phyloP scores from a whole-genome alignment of 2,888 invertebrate species.

The Stenodera caucasica region DNA sequence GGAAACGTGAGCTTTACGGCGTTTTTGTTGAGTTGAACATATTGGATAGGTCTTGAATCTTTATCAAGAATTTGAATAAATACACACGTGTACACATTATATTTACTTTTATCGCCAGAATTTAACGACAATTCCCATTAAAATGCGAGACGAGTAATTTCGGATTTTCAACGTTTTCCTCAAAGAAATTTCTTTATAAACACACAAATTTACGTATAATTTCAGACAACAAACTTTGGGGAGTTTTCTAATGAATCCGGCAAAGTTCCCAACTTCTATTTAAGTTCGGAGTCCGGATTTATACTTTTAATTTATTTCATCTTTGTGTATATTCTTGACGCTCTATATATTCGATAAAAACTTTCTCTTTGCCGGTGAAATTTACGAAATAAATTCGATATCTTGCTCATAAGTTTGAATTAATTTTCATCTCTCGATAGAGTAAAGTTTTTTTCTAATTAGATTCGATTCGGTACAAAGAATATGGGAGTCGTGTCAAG shows the following conservation, averaged over 20 bases:
- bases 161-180: constrained; percentile 18
- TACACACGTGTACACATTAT: too few species aligned
- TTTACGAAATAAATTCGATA: neutral
- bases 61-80: too few species aligned
- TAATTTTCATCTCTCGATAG: too few species aligned
- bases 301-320: constrained; percentile 23
- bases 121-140: constrained; percentile 42
- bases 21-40: neutral
- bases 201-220: neutral
- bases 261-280: too few species aligned
- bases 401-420: constrained; percentile 1
- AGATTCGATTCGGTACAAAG: constrained; percentile 9
- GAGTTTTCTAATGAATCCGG: constrained; percentile 28
- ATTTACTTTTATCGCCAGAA: too few species aligned
- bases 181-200: constrained; percentile 14
- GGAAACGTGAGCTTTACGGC: too few species aligned
- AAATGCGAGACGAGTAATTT: constrained; percentile 26
- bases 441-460: neutral
- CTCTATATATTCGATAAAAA: neutral
- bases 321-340: neutral
- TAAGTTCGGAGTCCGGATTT: too few species aligned
- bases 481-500: too few species aligned
- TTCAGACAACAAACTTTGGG: neutral
- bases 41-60: constrained; percentile 5
- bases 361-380: constrained; percentile 2